Evolutionary conservation across 2,113 vertebrate genomes (phyloP).

Genomic region (Pseudolaguvia tuberculata): DNA sequence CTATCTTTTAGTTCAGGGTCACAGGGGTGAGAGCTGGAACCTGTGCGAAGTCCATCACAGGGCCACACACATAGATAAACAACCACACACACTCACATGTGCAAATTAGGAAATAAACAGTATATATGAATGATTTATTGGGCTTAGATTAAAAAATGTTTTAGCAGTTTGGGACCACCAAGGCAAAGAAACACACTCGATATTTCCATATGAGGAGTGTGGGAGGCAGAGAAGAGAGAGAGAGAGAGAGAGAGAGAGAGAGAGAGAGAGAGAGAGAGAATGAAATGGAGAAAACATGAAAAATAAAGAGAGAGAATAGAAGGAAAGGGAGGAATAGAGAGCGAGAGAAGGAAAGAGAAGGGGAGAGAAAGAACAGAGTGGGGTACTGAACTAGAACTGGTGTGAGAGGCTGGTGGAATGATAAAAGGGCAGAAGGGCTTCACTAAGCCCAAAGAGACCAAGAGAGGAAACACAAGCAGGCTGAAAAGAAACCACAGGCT

Average conservation of each 20-base stretch:
- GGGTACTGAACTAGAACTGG: constrained; percentile 27
- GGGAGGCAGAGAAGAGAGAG: not conserved
- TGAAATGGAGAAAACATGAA: too few relatives aligned
- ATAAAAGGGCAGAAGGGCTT: constrained; percentile 31
- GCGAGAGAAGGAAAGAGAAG: not conserved
- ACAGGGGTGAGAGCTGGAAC: too few relatives aligned
- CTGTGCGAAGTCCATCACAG: too few relatives aligned
- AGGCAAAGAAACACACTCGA: not conserved
- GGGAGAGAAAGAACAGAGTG: constrained; percentile 27
- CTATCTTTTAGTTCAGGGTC: too few relatives aligned
- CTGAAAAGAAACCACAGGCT: constrained; percentile 35
- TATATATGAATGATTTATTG: too few relatives aligned
- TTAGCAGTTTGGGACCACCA: too few relatives aligned
- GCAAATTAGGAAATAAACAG: too few relatives aligned
- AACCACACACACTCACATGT: too few relatives aligned
- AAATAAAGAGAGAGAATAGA: not conserved
- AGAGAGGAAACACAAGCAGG: constrained; percentile 50
- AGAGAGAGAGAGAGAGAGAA: not conserved
- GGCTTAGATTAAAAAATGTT: too few relatives aligned
- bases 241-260: not conserved
- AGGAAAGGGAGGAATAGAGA: constrained; percentile 15
- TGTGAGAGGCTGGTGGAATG: constrained; percentile 32
- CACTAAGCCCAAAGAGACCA: constrained; percentile 48
- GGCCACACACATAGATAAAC: too few relatives aligned
- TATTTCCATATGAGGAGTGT: not conserved